phyloP scores from a whole-genome alignment of 2,888 invertebrate genomes.

The Kryphioiulus occultus region DNA sequence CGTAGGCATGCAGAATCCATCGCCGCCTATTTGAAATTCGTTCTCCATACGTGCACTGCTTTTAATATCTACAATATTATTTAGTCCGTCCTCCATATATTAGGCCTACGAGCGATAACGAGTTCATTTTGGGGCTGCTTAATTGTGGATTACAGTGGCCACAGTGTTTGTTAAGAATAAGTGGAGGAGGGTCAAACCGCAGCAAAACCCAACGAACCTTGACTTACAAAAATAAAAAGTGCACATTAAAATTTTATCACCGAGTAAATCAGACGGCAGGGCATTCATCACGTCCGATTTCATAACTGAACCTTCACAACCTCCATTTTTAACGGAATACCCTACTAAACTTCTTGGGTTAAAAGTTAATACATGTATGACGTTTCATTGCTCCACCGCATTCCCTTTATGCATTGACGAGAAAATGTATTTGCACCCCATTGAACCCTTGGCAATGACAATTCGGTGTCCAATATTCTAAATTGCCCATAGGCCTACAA shows the following conservation, averaged over 20 bases:
- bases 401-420: not conserved
- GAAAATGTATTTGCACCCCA: no score
- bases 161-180: not conserved
- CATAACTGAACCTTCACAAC: conserved; percentile 2
- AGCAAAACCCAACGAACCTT: conserved; percentile 27
- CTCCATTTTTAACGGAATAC: not conserved
- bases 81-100: conserved; percentile 17
- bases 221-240: not conserved
- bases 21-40: not conserved
- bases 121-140: conserved; percentile 36
- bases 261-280: not conserved
- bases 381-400: not conserved
- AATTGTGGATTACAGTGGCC: not conserved
- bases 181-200: conserved; percentile 40
- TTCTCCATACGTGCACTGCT: conserved; percentile 15
- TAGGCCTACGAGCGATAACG: conserved; percentile 10
- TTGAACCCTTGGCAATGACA: no score
- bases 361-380: not conserved
- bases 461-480: no score
- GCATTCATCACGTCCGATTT: conserved; percentile 27
- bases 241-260: conserved; percentile 20
- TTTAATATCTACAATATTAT: conserved; percentile 24
- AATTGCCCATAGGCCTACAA: no score
- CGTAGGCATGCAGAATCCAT: not conserved
- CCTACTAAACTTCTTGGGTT: not conserved